phyloP scores from a whole-genome alignment of 2,888 invertebrate genomes.

The Drosophila formosana region DNA sequence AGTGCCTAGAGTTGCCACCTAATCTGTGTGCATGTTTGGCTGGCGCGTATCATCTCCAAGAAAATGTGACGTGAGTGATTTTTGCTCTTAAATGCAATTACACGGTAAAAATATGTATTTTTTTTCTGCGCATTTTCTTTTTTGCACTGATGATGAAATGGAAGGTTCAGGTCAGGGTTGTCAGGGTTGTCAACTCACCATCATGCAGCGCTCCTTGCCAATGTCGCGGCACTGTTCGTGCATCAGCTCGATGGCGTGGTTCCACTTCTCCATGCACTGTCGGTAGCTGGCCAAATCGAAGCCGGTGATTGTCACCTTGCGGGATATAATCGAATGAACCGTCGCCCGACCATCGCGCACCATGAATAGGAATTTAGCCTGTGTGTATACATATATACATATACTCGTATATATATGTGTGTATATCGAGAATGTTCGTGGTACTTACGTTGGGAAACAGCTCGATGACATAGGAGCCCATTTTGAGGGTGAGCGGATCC shows the following conservation, averaged over 20 bases:
- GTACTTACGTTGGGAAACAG: conserved; percentile 93
- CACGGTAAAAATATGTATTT: not conserved
- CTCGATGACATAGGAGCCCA: conserved; percentile 96
- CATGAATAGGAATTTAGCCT: conserved; percentile 98
- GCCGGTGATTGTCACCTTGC: conserved; percentile 92
- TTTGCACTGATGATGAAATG: too few relatives aligned
- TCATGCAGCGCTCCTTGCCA: conserved; percentile 91
- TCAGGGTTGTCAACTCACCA: conserved; percentile 85
- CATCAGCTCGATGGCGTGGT: conserved; percentile 97
- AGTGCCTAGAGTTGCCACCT: not conserved
- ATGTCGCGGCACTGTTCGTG: conserved; percentile 95
- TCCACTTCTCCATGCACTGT: conserved; percentile 98
- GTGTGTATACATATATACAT: too few relatives aligned
- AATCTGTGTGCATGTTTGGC: not conserved
- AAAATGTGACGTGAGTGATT: not conserved
- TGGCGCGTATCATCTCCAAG: not conserved
- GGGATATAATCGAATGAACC: conserved; percentile 98
- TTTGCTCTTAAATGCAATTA: conserved; percentile 4
- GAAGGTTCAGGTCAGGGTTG: too few relatives aligned
- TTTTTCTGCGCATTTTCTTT: too few relatives aligned
- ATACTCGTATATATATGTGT: not conserved
- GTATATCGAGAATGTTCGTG: not conserved
- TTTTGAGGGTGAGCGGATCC: conserved; percentile 98
- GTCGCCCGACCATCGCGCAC: conserved; percentile 99
- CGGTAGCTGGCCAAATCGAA: conserved; percentile 97